Evolutionary conservation across 2,888 invertebrate genomes (phyloP).

Genomic region (Agrochola macilenta): DNA sequence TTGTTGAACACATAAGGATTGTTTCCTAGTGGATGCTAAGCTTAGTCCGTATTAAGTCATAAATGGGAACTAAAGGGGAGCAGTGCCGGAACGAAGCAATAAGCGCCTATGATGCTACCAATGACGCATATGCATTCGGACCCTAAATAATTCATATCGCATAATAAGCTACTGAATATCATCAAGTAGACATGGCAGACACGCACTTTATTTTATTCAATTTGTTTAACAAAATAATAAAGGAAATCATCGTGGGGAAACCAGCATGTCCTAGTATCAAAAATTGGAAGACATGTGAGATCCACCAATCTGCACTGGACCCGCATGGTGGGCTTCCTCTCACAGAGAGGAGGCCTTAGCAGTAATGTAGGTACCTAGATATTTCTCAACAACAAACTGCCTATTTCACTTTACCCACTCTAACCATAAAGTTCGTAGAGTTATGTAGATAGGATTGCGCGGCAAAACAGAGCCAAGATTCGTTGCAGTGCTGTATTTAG

Average conservation of each 20-base stretch:
- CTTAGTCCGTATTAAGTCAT: constrained; percentile 15
- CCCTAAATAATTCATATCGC: constrained; percentile 18
- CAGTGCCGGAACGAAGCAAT: constrained; percentile 60
- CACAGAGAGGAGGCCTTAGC: not conserved
- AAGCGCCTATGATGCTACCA: constrained; percentile 28
- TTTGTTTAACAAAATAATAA: too few species aligned
- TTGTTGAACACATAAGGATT: not conserved
- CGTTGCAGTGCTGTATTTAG: not conserved
- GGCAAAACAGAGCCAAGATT: not conserved
- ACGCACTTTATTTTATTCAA: not conserved
- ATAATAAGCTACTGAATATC: constrained; percentile 1
- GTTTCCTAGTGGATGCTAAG: constrained; percentile 39
- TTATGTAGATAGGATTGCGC: not conserved
- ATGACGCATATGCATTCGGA: constrained; percentile 51
- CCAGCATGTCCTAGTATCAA: not conserved
- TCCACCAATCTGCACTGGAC: not conserved
- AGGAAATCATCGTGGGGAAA: too few species aligned
- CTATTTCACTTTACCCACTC: not conserved
- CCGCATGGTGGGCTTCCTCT: not conserved
- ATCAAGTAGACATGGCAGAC: too few species aligned
- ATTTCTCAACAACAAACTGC: not conserved
- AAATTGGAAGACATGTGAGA: not conserved
- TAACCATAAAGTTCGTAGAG: not conserved
- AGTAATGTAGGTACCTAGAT: too few species aligned
- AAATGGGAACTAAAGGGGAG: constrained; percentile 53